phyloP scores from a whole-genome alignment of 2,113 vertebrate species.

The Anolis sagrei region DNA sequence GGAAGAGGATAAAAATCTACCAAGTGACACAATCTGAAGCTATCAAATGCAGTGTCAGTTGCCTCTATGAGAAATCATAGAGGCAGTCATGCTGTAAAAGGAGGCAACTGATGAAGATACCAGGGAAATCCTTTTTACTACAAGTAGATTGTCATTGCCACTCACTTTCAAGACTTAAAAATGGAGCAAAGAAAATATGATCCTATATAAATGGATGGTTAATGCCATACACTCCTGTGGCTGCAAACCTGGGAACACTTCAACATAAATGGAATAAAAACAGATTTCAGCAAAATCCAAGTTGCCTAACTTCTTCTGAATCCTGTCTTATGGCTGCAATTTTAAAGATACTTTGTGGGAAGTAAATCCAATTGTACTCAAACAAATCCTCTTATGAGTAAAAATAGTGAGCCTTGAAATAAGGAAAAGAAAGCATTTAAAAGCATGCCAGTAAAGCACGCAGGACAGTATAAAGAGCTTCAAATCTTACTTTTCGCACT shows the following conservation, averaged over 20 bases:
- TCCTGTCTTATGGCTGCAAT: background rate
- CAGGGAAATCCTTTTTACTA: background rate
- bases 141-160: background rate
- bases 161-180: background rate
- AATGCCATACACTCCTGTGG: background rate
- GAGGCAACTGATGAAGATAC: background rate
- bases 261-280: background rate
- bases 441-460: background rate
- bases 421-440: constrained; percentile 7
- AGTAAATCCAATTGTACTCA: background rate
- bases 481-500: too few species aligned
- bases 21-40: background rate
- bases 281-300: background rate
- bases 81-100: background rate
- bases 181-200: background rate
- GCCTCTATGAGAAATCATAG: too few species aligned
- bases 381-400: background rate
- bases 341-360: background rate
- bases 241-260: too few species aligned
- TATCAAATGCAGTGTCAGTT: background rate
- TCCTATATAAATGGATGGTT: background rate
- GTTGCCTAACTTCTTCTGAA: background rate
- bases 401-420: background rate
- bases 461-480: too few species aligned
- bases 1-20: too few species aligned